Evolutionary conservation across 1,140 invertebrate genomes (phyloP), one percentile per base, ranked within the genome.

Genomic region (Caerostris darwini): DNA sequence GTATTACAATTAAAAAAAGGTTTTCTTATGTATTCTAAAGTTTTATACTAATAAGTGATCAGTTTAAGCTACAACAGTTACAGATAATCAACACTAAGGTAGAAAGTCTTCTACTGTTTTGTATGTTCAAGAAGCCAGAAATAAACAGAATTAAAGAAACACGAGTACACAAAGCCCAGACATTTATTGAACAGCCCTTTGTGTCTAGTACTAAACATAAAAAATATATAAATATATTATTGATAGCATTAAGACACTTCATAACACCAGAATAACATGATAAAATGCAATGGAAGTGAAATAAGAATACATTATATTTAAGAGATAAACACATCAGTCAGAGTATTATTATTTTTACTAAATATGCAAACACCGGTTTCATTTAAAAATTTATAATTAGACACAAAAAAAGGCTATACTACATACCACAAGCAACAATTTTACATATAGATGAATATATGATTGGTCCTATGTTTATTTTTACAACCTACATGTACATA

Each of bases 111-210:
- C 34, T 34, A 34, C 34, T 34, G 34, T 34, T 34, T 34, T 34
- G 34, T 34, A 34, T 34, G 2, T 34, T 34, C 34, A 34, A 34
- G 34, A 34, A 34, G 34, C 34, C 34, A 34, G 34, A 34, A 34
- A 34, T 34, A 34, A 77, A 77, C 2, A 34, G 10, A 5, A 12
- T 4, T 34, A 34, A 34, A 77, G 34, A 53, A 3, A 77, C 5
- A 77, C 7, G 14, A 3, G 34, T 50, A 77, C 14, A 69, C 71
- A 77, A 77, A 77, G 34, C 53, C 53, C 34, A 77, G 53, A 14
- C 14, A 53, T 77, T 77, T 77, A 77, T 77, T 77, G 71, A 77
- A 77, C 71, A 77, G 34, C 50, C 71, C 71, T 77, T 77, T 50
- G 71, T 77, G 71, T 53, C 34, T 50, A 77, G 53, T 77, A 77